Evolutionary conservation across 2,888 invertebrate genomes (phyloP).

Genomic region (Diplazon laetatorius): DNA sequence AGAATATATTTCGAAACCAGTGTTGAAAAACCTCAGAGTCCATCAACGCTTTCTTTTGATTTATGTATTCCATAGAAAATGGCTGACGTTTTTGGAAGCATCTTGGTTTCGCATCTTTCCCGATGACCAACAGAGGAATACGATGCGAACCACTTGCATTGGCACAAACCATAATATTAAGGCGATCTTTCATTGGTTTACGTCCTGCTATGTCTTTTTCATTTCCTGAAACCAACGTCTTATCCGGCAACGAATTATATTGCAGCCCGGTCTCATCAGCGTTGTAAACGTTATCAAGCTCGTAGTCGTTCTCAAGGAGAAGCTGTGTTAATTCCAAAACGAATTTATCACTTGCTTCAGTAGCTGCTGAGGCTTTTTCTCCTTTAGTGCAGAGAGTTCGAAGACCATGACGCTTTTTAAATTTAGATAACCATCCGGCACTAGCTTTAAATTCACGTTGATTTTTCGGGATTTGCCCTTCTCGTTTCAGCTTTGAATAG

Average conservation of each 20-base stretch:
- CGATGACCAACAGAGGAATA: slow-evolving; percentile 70
- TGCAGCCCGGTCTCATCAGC: slow-evolving; percentile 65
- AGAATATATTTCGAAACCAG: too few relatives aligned
- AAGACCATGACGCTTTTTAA: slow-evolving; percentile 35
- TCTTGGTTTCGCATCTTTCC: slow-evolving; percentile 69
- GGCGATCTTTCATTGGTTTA: slow-evolving; percentile 63
- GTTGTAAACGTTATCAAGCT: slow-evolving; percentile 63
- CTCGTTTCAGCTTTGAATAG: neutral
- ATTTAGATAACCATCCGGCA: slow-evolving; percentile 36
- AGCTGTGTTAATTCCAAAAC: slow-evolving; percentile 1
- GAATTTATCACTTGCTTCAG: slow-evolving; percentile 1
- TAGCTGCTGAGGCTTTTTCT: slow-evolving; percentile 38
- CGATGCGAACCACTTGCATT: slow-evolving; percentile 70
- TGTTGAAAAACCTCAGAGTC: slow-evolving; percentile 19
- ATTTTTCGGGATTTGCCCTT: slow-evolving; percentile 7
- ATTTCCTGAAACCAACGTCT: slow-evolving; percentile 63
- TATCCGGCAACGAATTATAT: slow-evolving; percentile 63
- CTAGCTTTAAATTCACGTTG: slow-evolving; percentile 33
- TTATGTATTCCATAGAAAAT: slow-evolving; percentile 38
- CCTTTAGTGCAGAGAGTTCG: slow-evolving; percentile 30
- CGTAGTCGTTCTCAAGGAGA: slow-evolving; percentile 16
- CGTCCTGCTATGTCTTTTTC: slow-evolving; percentile 61
- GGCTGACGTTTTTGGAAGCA: slow-evolving; percentile 63
- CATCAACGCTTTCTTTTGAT: slow-evolving; percentile 70
- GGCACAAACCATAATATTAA: slow-evolving; percentile 69